Evolutionary conservation across 2,797 vertebrate species (phyloP).

Genomic region (Ara ararauna): DNA sequence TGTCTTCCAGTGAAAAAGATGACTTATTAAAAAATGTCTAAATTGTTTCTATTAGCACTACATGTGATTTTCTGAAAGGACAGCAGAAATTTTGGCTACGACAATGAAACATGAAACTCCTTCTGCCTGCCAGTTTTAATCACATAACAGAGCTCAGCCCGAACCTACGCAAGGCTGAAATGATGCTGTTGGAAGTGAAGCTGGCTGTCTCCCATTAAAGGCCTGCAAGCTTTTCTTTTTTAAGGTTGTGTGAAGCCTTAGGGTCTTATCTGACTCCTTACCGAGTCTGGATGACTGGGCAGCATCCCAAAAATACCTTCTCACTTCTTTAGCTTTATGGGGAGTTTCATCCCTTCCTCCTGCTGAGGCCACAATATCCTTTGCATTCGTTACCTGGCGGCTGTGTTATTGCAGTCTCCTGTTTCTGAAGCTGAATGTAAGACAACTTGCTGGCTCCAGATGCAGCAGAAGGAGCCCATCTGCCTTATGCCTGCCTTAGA

Average conservation of each 20-base stretch:
- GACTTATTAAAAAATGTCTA: neutral
- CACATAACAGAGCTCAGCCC: neutral
- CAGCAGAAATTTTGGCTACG: constrained; percentile 27
- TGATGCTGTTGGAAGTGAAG: constrained; percentile 22
- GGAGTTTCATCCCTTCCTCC: constrained; percentile 64
- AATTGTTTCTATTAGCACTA: constrained; percentile 12
- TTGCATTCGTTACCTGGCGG: constrained; percentile 31
- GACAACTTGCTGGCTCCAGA: neutral
- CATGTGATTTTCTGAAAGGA: neutral
- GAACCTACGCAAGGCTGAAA: neutral
- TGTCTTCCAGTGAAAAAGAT: neutral
- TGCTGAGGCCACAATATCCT: constrained; percentile 62
- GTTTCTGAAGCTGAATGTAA: neutral
- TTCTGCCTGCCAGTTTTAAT: constrained; percentile 37
- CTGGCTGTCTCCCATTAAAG: constrained; percentile 54
- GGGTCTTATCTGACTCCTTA: constrained; percentile 62
- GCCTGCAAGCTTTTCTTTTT: neutral
- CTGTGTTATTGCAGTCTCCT: constrained; percentile 52
- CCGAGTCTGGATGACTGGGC: constrained; percentile 57
- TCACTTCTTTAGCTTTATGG: constrained; percentile 66
- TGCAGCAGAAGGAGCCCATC: neutral
- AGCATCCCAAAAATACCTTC: constrained; percentile 69
- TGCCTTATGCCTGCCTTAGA: constrained; percentile 30
- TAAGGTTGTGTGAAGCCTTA: constrained; percentile 25
- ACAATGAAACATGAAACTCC: neutral